Evolutionary conservation across 1,140 invertebrate species (phyloP).

Genomic region (Maniola jurtina): DNA sequence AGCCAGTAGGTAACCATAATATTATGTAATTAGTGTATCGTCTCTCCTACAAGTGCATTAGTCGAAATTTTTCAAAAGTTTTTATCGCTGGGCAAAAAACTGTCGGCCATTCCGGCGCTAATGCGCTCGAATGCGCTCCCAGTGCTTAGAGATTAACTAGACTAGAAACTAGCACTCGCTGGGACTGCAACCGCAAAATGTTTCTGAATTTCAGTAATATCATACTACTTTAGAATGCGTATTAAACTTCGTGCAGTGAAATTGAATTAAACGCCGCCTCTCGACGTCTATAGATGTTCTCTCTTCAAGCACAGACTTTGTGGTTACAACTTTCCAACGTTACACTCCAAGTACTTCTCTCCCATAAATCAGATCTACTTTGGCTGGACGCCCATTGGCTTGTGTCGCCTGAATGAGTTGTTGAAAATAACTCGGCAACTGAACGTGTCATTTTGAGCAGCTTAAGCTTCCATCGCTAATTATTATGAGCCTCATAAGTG

Average conservation of each 20-base stretch:
- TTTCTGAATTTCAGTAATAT: conserved; percentile 31
- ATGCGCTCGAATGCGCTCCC: conserved; percentile 34
- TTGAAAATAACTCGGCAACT: too few species aligned
- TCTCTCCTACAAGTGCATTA: neutral
- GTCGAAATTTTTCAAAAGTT: conserved; percentile 22
- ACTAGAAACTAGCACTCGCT: conserved; percentile 33
- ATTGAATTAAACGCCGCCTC: conserved; percentile 10
- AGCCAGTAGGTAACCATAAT: neutral
- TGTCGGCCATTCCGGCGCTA: conserved; percentile 27
- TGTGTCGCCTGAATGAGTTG: too few species aligned
- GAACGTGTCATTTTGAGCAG: too few species aligned
- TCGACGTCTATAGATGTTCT: neutral
- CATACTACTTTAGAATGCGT: conserved; percentile 25
- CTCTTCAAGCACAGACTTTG: neutral
- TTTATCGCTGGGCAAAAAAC: conserved; percentile 24
- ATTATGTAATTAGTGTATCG: neutral
- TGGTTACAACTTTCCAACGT: too few species aligned
- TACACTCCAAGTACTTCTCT: too few species aligned
- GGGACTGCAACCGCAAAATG: conserved; percentile 29
- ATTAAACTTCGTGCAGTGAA: conserved; percentile 19
- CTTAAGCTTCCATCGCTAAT: too few species aligned
- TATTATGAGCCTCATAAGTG: too few species aligned
- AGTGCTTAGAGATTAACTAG: conserved; percentile 37
- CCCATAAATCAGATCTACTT: too few species aligned
- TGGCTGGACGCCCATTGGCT: too few species aligned